These are phyloP conservation scores for Dicyrtomina minuta DNA, from an alignment of 2,888 invertebrate species.

Conservation along the genomic window DNA sequence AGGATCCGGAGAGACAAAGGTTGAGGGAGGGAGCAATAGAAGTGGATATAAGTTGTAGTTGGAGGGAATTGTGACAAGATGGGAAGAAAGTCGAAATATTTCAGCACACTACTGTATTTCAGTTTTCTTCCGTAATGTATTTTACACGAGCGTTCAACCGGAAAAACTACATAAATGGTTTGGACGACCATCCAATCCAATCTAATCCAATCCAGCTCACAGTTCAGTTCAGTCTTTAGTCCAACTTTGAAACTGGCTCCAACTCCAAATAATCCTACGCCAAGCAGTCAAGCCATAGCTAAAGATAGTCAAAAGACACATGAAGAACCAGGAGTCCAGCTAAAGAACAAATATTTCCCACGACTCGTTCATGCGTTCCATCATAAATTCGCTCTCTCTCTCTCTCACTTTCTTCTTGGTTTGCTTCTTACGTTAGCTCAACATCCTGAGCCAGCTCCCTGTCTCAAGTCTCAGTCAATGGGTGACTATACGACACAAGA, in stretches of 20 bases:
- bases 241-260: neutral
- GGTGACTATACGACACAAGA: neutral
- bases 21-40: too few species aligned
- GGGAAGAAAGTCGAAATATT: slow-evolving; percentile 18
- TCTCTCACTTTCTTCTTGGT: neutral
- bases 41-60: too few species aligned
- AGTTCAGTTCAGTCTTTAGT: neutral
- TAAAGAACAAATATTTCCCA: slow-evolving; percentile 23
- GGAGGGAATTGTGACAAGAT: neutral
- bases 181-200: slow-evolving; percentile 1
- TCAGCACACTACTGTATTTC: slow-evolving; percentile 11
- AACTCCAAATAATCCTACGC: neutral
- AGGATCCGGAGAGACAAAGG: too few species aligned
- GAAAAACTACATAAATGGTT: slow-evolving; percentile 20
- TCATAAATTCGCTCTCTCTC: slow-evolving; percentile 12
- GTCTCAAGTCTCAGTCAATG: neutral
- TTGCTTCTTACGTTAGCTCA: neutral
- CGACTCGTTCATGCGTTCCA: slow-evolving; percentile 19
- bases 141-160: slow-evolving; percentile 16
- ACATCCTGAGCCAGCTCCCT: slow-evolving; percentile 3
- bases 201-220: neutral
- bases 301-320: too few species aligned
- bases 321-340: neutral
- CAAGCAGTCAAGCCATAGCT: too few species aligned
- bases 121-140: slow-evolving; percentile 16